Evolutionary conservation across 2,113 vertebrate genomes (phyloP), one percentile per base, ranked within the genome.

Genomic region (Rhinogobius similis): DNA sequence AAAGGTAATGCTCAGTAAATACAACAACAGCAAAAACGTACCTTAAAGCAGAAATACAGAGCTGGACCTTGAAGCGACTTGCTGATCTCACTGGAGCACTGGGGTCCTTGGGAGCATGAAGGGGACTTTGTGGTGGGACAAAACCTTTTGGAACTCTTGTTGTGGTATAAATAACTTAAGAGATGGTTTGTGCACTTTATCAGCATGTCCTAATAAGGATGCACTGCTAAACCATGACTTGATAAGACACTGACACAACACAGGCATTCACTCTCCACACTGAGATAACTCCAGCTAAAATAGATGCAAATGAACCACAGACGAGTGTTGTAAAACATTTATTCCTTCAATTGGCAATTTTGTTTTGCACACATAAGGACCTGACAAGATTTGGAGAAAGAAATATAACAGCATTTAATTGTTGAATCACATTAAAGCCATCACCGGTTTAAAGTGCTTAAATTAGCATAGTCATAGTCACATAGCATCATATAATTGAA

Each of bases 161-260:
- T 86, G 85, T 70, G 86, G 83, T 93, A 91, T 91, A 91, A 91
- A 91, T 92, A 92, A 79, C 78, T 62, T 80, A 70, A 48, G 36
- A 88, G 90, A 91, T 90, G 89, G 71, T 74, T 62, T 65, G 73
- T 76, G 44, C 79, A 82, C 76, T 64, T 78, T 86, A 89, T 84
- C 82, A 81, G 29, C 75, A 46, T 67, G 84, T 72, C 92, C 86
- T 76, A 90, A 90, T 84, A 91, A 86, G 90, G 91, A 44, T 18
- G 32, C 46, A 21, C 44, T 39, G 72, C 41, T 72, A 52, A 44
- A 73, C 72, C 4, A 20, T 14, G 62, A 65, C 62, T 24, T 65
- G 68, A 81, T 78, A 76, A 81, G 52, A 71, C 62, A 16, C 66
- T 70, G 82, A 87, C 32, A 72, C 58, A 78, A 73, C 27, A 44